Evolutionary conservation across 2,113 vertebrate species (phyloP).

Genomic region (Anarrhichthys ocellatus): DNA sequence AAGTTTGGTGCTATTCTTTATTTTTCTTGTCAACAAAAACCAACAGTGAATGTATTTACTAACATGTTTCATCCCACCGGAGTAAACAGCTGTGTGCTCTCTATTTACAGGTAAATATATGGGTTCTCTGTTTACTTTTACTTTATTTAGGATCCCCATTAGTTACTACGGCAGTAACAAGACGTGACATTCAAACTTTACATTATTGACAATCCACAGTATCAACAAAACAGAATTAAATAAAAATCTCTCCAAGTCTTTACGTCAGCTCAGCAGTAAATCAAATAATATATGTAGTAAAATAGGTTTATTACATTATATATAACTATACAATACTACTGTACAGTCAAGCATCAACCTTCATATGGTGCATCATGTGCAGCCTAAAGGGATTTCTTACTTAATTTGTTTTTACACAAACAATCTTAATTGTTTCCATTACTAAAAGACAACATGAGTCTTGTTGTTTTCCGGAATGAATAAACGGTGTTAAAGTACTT

Average conservation of each 20-base stretch:
- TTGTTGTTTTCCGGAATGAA: neutral
- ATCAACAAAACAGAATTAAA: neutral
- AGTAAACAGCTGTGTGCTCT: neutral
- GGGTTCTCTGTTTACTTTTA: neutral
- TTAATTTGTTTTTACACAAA: neutral
- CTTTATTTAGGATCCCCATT: neutral
- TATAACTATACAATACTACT: neutral
- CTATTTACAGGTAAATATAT: neutral
- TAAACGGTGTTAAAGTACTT: neutral
- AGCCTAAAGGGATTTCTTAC: neutral
- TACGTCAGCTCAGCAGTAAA: neutral
- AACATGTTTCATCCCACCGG: neutral
- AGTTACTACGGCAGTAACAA: neutral
- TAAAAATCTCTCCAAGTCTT: neutral
- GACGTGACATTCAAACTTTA: neutral
- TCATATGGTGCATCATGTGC: neutral
- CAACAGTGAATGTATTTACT: neutral
- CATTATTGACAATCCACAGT: neutral
- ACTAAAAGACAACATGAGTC: neutral
- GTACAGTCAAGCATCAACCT: neutral
- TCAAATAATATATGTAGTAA: neutral
- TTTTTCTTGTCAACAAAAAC: too few species aligned
- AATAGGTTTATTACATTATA: neutral
- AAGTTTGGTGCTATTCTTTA: neutral
- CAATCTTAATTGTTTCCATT: accelerated